Conservation (phyloP, 2,113 vertebrate genomes). For the Psilopsiagon aymara region DNA sequence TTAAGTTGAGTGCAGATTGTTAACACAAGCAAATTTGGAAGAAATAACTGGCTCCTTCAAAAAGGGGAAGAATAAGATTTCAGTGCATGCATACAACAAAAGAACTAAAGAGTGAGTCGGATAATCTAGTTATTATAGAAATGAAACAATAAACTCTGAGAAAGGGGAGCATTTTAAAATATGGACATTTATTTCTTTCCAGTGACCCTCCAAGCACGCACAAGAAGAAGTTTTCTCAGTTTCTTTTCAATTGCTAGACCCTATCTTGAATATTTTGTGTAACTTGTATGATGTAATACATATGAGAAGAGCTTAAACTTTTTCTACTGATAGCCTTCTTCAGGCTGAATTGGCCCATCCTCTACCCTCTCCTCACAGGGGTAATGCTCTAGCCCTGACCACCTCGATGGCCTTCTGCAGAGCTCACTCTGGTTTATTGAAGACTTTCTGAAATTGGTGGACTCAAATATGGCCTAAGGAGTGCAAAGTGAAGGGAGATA, state of each 20-base stretch:
- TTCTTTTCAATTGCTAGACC: background rate
- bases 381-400: background rate
- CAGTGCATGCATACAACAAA: background rate
- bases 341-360: background rate
- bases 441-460: background rate
- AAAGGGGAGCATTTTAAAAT: background rate
- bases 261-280: background rate
- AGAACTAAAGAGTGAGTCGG: background rate
- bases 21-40: background rate
- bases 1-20: background rate
- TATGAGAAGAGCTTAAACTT: background rate
- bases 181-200: background rate
- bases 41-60: background rate
- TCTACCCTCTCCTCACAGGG: background rate
- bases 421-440: background rate
- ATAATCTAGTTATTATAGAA: background rate
- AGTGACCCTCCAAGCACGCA: background rate
- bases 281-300: background rate
- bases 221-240: background rate
- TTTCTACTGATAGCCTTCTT: background rate
- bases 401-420: fast-evolving
- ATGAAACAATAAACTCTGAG: background rate
- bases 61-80: background rate
- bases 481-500: background rate
- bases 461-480: background rate